Evolutionary conservation across 2,113 vertebrate genomes (phyloP).

Genomic region (Deroptyus accipitrinus): DNA sequence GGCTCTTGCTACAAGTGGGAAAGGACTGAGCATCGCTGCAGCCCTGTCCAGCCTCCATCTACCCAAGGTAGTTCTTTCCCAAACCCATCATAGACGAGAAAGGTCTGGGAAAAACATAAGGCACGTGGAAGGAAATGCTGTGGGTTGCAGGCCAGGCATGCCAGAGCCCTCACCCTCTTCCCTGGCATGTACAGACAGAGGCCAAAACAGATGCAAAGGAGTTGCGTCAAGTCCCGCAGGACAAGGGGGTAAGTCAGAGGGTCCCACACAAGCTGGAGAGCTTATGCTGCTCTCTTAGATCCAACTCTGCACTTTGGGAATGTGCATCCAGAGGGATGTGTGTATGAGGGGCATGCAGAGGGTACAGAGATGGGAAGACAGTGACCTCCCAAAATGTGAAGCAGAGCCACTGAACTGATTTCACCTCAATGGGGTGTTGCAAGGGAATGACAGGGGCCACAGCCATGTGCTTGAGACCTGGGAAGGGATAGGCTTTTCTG

Average conservation of each 20-base stretch:
- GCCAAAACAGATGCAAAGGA: not conserved
- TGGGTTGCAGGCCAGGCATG: not conserved
- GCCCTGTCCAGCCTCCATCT: not conserved
- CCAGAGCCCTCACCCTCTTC: not conserved
- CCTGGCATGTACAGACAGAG: not conserved
- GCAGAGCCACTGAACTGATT: accelerated
- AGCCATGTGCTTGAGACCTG: not conserved
- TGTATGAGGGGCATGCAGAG: accelerated
- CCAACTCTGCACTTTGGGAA: not conserved
- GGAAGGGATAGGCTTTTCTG: not conserved
- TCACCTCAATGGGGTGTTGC: not conserved
- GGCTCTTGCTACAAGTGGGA: not conserved
- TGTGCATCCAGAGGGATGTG: not conserved
- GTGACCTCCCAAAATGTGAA: not conserved
- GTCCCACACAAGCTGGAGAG: not conserved
- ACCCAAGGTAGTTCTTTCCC: not conserved
- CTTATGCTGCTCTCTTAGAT: not conserved
- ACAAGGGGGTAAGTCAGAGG: not conserved
- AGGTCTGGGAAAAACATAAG: not conserved
- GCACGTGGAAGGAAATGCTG: accelerated
- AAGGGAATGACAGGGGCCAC: not conserved
- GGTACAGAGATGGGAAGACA: accelerated
- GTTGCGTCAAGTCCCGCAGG: accelerated
- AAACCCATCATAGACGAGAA: not conserved
- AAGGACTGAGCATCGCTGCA: not conserved